Percentiles rank a stretch among this genome's conserved stretches.
Evolutionary conservation across 2,113 vertebrate genomes (phyloP).

Genomic region (Zosterops hypoxanthus): DNA sequence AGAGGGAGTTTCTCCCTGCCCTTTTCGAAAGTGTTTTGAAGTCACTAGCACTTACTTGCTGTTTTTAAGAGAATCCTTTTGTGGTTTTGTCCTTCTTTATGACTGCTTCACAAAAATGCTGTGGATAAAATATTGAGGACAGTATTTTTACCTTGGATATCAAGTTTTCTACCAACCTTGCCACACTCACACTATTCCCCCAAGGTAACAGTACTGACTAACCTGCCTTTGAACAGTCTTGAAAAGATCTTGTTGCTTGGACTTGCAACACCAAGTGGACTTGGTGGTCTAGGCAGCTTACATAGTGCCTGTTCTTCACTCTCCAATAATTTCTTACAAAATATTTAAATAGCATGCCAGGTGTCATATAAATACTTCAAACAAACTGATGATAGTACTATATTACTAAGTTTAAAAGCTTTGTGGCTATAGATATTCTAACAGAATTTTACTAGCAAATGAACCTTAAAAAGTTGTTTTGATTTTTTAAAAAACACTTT

Average conservation of each 20-base stretch:
- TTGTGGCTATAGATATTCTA: not conserved
- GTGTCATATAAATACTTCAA: not conserved
- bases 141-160: not conserved
- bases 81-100: not conserved
- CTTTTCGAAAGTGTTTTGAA: not conserved
- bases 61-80: not conserved
- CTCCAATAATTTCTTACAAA: not conserved
- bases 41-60: not conserved
- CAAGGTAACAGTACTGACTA: not conserved
- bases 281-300: not conserved
- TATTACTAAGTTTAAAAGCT: not conserved
- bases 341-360: not conserved
- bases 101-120: not conserved
- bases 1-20: not conserved
- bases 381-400: not conserved
- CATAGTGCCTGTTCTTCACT: not conserved
- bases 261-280: not conserved
- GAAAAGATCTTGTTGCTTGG: not conserved
- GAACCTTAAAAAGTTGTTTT: not conserved
- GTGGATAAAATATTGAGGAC: not conserved
- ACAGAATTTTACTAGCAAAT: not conserved
- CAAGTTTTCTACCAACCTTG: not conserved
- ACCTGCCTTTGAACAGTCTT: not conserved
- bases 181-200: accelerated
- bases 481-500: not conserved